Base-by-base conservation (phyloP, 2,888 invertebrate genomes). In the Eristalinus sepulchralis region DNA sequence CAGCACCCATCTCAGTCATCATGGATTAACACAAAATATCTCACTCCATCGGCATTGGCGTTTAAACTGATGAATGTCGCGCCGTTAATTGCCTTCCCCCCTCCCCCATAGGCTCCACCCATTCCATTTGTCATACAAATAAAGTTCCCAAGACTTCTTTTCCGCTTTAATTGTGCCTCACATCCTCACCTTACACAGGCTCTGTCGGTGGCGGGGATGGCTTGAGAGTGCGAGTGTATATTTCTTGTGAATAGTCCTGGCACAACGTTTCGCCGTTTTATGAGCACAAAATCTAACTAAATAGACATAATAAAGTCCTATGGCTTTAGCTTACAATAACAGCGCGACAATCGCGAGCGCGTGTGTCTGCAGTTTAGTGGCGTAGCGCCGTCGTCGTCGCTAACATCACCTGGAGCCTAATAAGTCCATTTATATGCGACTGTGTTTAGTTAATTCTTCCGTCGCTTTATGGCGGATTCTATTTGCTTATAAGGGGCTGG, bases 361-460 rank as follows among this genome's bases (percentile, higher is more conserved):
- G 6, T 47, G 17, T 66, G 33, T 55, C 20, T 63, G 22, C 8
- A 33, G 10, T 8, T 33, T 17, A 22, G 33, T 20, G 33, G 27
- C 27, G 27, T 27, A 5, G 27, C 27, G 27, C 2, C 27, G 27
- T 27, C 27, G 27, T 27, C 5, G 27, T 27, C 27, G 27, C 27
- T 57, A 68, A 57, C 68, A 57, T 68, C 34, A 68, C 68, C 68
- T 68, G 57, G n/a, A 57, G 57, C 57, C 22, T 68, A 68, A 68
- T 55, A 68, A 57, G 57, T 57, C 34, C 68, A 68, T 68, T 68
- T 68, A 68, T 68, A 68, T 68, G 68, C 57, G 68, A 36, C 34
- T 57, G 55, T 33, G 68, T 33, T 68, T 13, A 33, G 55, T 34
- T 68, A 68, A 68, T 68, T 68, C 68, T 68, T 68, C 57, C 68